A percentile compares a stretch with the other conserved stretches of the same genome.
Evolutionary conservation across 2,797 vertebrate species (phyloP).

Genomic region (Lophotriccus pileatus): DNA sequence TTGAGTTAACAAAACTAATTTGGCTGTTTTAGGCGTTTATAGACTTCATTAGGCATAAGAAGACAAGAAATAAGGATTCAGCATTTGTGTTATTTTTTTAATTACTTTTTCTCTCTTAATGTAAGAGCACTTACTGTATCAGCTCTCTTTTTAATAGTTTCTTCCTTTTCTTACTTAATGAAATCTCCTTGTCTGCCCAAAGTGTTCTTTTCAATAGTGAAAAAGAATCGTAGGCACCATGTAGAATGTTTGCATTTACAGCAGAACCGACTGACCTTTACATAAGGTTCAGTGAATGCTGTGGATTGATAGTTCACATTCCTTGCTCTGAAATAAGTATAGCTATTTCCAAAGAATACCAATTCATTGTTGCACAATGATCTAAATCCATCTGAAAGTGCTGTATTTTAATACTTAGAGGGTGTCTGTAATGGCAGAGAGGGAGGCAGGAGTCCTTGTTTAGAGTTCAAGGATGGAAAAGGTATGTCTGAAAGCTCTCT

Average conservation of each 20-base stretch:
- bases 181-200: neutral
- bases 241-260: constrained; percentile 33
- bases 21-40: neutral
- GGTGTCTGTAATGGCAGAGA: neutral
- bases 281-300: neutral
- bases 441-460: constrained; percentile 43
- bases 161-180: neutral
- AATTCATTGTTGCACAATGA: neutral
- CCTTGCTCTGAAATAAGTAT: neutral
- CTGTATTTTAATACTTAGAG: constrained; percentile 36
- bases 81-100: neutral
- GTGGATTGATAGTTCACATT: constrained; percentile 7
- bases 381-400: constrained; percentile 44
- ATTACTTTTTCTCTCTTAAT: neutral
- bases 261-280: constrained; percentile 41
- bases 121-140: neutral
- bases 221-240: neutral
- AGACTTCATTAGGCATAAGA: neutral
- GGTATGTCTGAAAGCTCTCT: neutral
- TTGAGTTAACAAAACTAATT: neutral
- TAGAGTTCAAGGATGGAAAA: constrained; percentile 63
- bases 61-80: neutral
- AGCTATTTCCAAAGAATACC: constrained; percentile 7
- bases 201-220: neutral
- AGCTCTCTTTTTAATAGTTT: neutral